Percentiles rank a stretch among this genome's conserved stretches.
Conservation (phyloP, 2,888 invertebrate species). For the Cinara cedri region DNA sequence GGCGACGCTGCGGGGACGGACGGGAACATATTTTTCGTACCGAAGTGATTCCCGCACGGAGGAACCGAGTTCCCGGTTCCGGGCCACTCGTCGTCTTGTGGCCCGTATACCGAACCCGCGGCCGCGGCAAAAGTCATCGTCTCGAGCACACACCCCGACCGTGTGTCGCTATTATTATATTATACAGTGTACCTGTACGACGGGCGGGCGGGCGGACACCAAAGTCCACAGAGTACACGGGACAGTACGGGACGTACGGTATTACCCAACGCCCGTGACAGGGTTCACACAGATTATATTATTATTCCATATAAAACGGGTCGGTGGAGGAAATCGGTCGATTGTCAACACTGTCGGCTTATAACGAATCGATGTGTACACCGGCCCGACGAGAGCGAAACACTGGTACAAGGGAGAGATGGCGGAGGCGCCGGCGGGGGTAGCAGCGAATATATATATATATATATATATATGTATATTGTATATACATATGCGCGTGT, state of each 20-base stretch:
- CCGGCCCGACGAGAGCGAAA: slow-evolving; percentile 32
- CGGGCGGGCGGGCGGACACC: no score
- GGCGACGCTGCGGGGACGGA: no score
- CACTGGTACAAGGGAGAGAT: slow-evolving; percentile 39
- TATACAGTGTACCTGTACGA: no score
- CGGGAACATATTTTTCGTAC: no score
- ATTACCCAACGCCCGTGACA: neutral
- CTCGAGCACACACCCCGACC: no score
- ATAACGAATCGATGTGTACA: slow-evolving; percentile 54
- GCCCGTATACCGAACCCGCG: no score
- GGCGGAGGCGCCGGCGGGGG: neutral
- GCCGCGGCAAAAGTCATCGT: no score
- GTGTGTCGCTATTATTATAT: no score
- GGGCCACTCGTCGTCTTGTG: no score
- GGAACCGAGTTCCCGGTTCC: no score
- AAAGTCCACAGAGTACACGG: neutral
- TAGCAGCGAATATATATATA: neutral
- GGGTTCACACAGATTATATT: neutral
- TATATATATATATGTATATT: slow-evolving; percentile 1
- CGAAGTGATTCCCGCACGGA: no score
- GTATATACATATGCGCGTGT: slow-evolving; percentile 1
- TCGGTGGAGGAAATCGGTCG: slow-evolving; percentile 47
- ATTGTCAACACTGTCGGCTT: slow-evolving; percentile 56
- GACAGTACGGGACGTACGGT: no score
- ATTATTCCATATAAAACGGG: neutral